Conservation (phyloP, 2,113 vertebrate species). For the Neolamprologus hecqui region DNA sequence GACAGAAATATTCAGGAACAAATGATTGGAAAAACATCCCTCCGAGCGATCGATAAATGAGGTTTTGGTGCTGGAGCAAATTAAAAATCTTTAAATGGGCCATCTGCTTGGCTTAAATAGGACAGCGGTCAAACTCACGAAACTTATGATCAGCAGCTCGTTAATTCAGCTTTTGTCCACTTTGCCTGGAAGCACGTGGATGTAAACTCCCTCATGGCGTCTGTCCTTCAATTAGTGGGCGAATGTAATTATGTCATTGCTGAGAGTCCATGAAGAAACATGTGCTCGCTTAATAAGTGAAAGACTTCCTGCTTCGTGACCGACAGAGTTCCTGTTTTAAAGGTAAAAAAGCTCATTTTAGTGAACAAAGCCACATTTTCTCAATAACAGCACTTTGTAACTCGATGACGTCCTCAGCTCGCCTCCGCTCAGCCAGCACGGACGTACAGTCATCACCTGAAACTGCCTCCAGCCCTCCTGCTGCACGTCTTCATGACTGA, state of each 20-base stretch:
- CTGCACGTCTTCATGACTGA: neutral
- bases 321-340: neutral
- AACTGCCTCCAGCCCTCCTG: neutral
- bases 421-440: neutral
- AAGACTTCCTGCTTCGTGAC: neutral
- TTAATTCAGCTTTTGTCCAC: neutral
- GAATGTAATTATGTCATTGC: neutral
- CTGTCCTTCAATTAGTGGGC: neutral
- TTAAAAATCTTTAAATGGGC: slow-evolving; percentile 1
- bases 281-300: neutral
- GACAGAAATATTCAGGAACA: neutral
- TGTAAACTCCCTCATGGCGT: neutral
- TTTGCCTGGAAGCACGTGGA: neutral
- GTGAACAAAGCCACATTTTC: neutral
- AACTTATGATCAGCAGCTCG: neutral
- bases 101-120: neutral
- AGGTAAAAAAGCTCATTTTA: neutral
- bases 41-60: slow-evolving; percentile 6
- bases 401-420: neutral
- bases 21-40: neutral
- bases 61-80: slow-evolving; percentile 29
- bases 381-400: neutral
- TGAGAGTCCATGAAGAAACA: neutral
- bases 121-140: neutral
- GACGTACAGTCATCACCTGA: neutral